phyloP scores from a whole-genome alignment of 2,113 vertebrate species.

The Oreochromis spilurus region DNA sequence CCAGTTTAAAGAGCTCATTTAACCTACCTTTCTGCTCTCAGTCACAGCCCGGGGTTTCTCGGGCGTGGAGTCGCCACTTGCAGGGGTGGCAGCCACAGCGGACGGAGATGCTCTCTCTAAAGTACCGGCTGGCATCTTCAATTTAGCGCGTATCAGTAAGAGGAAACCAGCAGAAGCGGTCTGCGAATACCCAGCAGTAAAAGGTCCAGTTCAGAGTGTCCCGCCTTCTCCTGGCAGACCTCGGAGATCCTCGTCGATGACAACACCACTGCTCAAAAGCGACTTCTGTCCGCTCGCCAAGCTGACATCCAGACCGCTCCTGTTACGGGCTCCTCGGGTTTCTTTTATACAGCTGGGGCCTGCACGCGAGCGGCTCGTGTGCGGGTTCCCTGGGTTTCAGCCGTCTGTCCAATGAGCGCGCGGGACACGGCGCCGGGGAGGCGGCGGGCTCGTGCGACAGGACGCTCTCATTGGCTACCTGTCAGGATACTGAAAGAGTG shows the following conservation, averaged over 20 bases:
- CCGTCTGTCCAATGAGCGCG: slow-evolving; percentile 79
- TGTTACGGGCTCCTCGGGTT: slow-evolving; percentile 40
- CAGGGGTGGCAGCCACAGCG: slow-evolving; percentile 77
- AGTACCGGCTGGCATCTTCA: slow-evolving; percentile 84
- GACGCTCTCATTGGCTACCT: slow-evolving; percentile 77
- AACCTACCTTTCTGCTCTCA: slow-evolving; percentile 83
- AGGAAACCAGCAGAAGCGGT: background rate
- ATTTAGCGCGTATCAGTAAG: background rate
- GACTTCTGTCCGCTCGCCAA: background rate
- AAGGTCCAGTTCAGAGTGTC: background rate
- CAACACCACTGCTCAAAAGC: background rate
- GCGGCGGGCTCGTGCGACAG: slow-evolving; percentile 73
- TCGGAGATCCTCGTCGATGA: background rate
- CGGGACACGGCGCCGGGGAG: slow-evolving; percentile 69
- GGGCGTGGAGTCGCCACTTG: slow-evolving; percentile 73
- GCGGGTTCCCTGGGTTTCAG: slow-evolving; percentile 77
- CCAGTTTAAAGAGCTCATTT: background rate
- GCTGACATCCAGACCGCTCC: background rate
- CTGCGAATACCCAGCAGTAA: background rate
- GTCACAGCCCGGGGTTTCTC: slow-evolving; percentile 80
- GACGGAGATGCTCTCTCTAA: slow-evolving; percentile 81
- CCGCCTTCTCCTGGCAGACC: slow-evolving; percentile 3
- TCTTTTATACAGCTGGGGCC: slow-evolving; percentile 78
- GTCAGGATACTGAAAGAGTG: slow-evolving; percentile 24
- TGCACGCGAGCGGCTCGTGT: slow-evolving; percentile 90